phyloP scores from a whole-genome alignment of 2,888 invertebrate species.

The Melieria picta region DNA sequence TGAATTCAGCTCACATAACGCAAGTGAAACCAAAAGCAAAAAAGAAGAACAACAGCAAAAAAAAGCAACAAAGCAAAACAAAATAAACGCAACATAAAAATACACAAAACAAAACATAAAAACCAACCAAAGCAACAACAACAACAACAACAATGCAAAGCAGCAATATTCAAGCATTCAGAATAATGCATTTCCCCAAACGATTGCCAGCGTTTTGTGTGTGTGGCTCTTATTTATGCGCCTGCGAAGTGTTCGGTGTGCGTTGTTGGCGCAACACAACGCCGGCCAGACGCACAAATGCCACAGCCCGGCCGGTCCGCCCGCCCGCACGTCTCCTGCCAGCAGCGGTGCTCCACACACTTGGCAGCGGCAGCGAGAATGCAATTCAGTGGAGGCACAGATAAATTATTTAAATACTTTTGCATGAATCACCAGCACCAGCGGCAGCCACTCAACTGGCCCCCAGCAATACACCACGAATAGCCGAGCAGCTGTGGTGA shows the following conservation, averaged over 20 bases:
- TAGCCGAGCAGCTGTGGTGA: background rate
- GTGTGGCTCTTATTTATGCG: conserved; percentile 15
- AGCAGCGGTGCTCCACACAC: conserved; percentile 5
- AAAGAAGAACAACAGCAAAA: conserved; percentile 4
- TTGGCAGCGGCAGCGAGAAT: conserved; percentile 34
- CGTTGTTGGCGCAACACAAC: background rate
- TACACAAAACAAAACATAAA: background rate
- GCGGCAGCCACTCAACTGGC: conserved; percentile 5
- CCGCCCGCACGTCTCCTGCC: background rate
- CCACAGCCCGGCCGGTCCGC: background rate
- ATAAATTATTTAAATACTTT: conserved; percentile 47
- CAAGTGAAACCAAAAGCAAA: conserved; percentile 1
- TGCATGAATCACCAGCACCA: conserved; percentile 46
- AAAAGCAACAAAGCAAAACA: background rate
- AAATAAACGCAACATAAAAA: conserved; percentile 11
- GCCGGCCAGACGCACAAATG: background rate
- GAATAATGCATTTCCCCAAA: conserved; percentile 41
- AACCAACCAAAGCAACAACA: background rate
- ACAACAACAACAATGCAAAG: no score
- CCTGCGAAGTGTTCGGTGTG: conserved; percentile 9
- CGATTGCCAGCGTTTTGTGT: conserved; percentile 41
- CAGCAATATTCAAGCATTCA: background rate
- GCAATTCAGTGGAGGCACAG: conserved; percentile 40
- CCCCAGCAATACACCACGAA: background rate
- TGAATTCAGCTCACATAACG: conserved; percentile 29